Evolutionary conservation across 2,888 invertebrate genomes (phyloP), one percentile per base, ranked within the genome.

Genomic region (Tortricodes alternella): DNA sequence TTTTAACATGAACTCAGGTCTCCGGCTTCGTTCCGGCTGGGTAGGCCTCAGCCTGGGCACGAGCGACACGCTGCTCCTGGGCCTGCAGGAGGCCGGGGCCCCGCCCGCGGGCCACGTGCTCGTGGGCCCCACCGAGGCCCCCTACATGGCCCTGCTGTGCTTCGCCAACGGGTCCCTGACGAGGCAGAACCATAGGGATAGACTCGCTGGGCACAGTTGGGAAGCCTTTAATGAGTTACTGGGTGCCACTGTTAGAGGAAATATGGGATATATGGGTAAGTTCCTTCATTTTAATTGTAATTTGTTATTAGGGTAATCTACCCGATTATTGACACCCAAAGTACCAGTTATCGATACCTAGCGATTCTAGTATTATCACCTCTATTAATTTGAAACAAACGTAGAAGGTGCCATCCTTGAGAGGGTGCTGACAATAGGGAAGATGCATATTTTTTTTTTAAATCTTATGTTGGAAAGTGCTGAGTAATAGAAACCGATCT

Each of bases 141-240:
- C 94, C 19, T 99, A 94, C 82, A 97, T 98, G 97, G 97, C 95
- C 0, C 87, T 99, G 27, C 89, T 99, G 51, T 97, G 98, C 86
- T 97, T 95, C 79, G 96, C 98, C 77, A 99, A 99, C 88, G 99
- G 98, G 0, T 98, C 98, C 0, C 83, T 98, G 16, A 97, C 97
- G 0, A 91, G 99, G 11, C 98, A 99, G 88, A 91, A 94, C 70
- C 95, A 98, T 50, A 89, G 96, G 48, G 93, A 96, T 73, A 82
- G 92, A 13, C 92, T 94, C 53, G 95, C 95, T 0, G 94, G 94
- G 27, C 92, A 93, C 8, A 95, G 94, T 50, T 98, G 99, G 99
- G 93, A 95, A 1, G 93, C 93, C 18, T 98, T 99, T 77, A 94
- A 94, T 71, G 94, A 96, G 67, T 80, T 97, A 39, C 83, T 99